A percentile compares a stretch with the other conserved stretches of the same genome.
Evolutionary conservation across 2,888 invertebrate species (phyloP).

Genomic region (Clanis bilineata): DNA sequence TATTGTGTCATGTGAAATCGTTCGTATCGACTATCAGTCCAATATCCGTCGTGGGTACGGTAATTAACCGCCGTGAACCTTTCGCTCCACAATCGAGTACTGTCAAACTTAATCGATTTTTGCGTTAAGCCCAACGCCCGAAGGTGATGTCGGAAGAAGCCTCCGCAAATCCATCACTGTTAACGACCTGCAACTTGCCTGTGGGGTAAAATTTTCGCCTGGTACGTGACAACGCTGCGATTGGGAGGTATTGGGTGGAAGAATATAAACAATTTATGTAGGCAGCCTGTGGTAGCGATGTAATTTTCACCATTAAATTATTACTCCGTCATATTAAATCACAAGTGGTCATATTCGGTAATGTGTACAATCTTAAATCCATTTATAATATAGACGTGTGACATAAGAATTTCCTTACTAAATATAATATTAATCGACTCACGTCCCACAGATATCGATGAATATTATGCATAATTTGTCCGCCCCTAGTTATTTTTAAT

Average conservation of each 20-base stretch:
- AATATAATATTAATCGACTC: not conserved
- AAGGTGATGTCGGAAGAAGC: conserved; percentile 50
- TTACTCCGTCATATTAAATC: conserved; percentile 2
- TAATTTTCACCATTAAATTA: conserved; percentile 12
- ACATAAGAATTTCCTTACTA: not conserved
- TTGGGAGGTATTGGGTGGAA: conserved; percentile 39
- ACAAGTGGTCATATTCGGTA: not conserved
- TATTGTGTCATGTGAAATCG: conserved; percentile 58
- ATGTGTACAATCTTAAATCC: conserved; percentile 1
- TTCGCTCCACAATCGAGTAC: conserved; percentile 62
- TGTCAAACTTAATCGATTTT: conserved; percentile 75
- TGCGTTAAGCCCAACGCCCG: conserved; percentile 53
- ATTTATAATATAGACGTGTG: conserved; percentile 14
- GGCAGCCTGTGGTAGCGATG: conserved; percentile 23
- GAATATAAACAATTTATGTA: conserved; percentile 39
- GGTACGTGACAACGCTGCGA: conserved; percentile 42
- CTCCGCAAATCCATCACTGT: conserved; percentile 53
- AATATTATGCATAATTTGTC: conserved; percentile 12
- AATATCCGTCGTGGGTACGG: conserved; percentile 47
- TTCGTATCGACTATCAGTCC: conserved; percentile 42
- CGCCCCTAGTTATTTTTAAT: conserved; percentile 10
- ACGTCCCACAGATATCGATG: not conserved
- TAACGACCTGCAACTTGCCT: conserved; percentile 57
- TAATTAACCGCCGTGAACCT: conserved; percentile 64
- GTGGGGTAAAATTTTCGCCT: conserved; percentile 43